A percentile compares a stretch with the other conserved stretches of the same genome.
Evolutionary conservation across 2,888 invertebrate species (phyloP).

Genomic region (Crocallis elinguaria): DNA sequence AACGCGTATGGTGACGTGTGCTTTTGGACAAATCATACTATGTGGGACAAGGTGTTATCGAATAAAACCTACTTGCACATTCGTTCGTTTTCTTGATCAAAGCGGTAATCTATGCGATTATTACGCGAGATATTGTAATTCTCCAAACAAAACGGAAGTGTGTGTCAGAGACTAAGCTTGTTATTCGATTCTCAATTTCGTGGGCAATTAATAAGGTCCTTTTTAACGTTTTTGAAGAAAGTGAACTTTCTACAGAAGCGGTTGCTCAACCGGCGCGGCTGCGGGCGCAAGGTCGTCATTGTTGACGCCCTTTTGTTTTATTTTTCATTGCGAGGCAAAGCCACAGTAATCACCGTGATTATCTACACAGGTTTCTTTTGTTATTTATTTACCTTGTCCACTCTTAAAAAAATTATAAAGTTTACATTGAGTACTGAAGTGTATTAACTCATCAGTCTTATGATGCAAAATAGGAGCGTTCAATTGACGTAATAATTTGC

Average conservation of each 20-base stretch:
- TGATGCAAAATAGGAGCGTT: constrained; percentile 6
- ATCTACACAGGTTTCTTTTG: not conserved
- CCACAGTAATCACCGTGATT: constrained; percentile 18
- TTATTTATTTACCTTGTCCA: not conserved
- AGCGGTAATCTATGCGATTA: constrained; percentile 30
- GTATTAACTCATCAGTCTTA: not conserved
- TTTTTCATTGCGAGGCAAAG: constrained; percentile 27
- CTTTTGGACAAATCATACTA: constrained; percentile 4
- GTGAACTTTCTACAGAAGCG: constrained; percentile 61
- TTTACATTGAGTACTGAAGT: not conserved
- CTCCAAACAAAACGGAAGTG: constrained; percentile 44
- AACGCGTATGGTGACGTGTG: not conserved
- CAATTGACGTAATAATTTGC: constrained; percentile 32
- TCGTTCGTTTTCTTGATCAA: constrained; percentile 29
- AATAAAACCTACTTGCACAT: constrained; percentile 11
- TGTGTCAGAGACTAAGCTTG: constrained; percentile 9
- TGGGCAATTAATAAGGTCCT: constrained; percentile 42
- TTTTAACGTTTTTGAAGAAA: constrained; percentile 56
- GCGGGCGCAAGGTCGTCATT: constrained; percentile 58
- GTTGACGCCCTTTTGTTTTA: constrained; percentile 61
- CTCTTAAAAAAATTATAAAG: not conserved
- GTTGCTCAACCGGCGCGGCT: constrained; percentile 44
- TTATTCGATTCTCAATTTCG: constrained; percentile 31
- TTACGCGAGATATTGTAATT: constrained; percentile 32
- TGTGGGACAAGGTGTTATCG: constrained; percentile 26